Evolutionary conservation across 1,140 invertebrate species (phyloP), one percentile per base, ranked within the genome.

Genomic region (Micrasema minimum): DNA sequence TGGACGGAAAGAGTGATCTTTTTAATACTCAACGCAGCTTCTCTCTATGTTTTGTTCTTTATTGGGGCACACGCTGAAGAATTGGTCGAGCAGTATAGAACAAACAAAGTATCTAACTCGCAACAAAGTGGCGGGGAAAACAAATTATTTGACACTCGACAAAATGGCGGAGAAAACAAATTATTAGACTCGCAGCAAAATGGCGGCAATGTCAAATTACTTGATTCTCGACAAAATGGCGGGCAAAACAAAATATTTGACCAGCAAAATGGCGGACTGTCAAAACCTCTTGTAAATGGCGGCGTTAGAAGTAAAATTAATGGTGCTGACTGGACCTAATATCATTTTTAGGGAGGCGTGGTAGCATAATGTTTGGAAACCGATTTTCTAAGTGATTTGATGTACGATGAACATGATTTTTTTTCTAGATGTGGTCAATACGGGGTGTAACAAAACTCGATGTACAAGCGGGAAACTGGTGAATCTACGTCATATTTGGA

Each of bases 1-100:
- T 83, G 82, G 81, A 82, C 81, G 78, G 80, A 85, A 22, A 78
- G 83, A 55, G 80, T 78, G 46, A 61, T 83, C 1, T 83, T 79
- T 74, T 79, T 75, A 7, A 16, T 51, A 5, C 18, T 38, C 10
- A 46, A 53, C n/a, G 66, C 35, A 3, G 41, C 35, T 1, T n/a
- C 41, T 0, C 16, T 62, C 1, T 48, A 57, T 35, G 41, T 66
- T 1, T 51, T 75, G 10, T 75, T 68, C 45, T 72, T 51, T 23
- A 20, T 69, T 5, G 69, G 72, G n/a, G 57, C 43, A 16, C 59
- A 53, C 35, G 46, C 51, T 0, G 59, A 71, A 14, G 45, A 69
- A 10, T 1, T 69, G 11, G 16, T 20, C 12, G 14, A 66, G 12
- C 35, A 53, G 35, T 41, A 64, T 18, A 31, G 26, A 31, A 31